These are phyloP conservation scores for Sebastes schlegelii DNA, from an alignment of 2,113 vertebrate genomes.

Conservation along the genomic window DNA sequence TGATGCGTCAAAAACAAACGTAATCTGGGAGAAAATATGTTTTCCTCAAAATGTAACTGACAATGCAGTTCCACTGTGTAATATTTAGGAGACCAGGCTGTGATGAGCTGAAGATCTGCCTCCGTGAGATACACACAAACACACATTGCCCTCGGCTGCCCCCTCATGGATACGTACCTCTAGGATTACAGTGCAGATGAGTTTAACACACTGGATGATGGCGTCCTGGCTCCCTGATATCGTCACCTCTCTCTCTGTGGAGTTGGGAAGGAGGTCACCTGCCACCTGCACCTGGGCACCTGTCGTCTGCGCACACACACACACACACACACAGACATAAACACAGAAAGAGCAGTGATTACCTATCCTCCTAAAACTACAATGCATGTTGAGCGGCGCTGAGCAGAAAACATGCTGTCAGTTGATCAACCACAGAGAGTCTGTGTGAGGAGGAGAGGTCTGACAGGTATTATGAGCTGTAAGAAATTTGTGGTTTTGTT, in stretches of 20 bases:
- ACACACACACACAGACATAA: conserved; percentile 36
- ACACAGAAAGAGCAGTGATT: not conserved
- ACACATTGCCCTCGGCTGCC: not conserved
- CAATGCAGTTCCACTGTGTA: too few species aligned
- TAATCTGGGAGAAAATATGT: too few species aligned
- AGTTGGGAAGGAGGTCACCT: conserved; percentile 95
- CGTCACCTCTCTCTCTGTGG: conserved; percentile 95
- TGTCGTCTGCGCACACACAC: conserved; percentile 84
- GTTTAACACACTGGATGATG: conserved; percentile 96
- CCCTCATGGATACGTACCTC: conserved; percentile 84
- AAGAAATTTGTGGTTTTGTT: not conserved
- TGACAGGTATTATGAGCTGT: not conserved
- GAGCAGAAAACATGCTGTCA: not conserved
- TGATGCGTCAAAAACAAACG: too few species aligned
- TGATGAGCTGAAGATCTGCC: too few species aligned
- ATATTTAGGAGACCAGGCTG: too few species aligned
- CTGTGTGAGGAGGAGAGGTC: too few species aligned
- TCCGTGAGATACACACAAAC: not conserved
- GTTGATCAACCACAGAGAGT: too few species aligned
- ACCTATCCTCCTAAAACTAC: not conserved
- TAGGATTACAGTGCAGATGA: conserved; percentile 96
- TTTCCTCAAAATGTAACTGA: too few species aligned
- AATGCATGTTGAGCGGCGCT: not conserved
- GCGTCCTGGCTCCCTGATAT: conserved; percentile 94
- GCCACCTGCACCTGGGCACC: conserved; percentile 97